phyloP scores from a whole-genome alignment of 2,113 vertebrate genomes.

The Prochilodus magdalenae region DNA sequence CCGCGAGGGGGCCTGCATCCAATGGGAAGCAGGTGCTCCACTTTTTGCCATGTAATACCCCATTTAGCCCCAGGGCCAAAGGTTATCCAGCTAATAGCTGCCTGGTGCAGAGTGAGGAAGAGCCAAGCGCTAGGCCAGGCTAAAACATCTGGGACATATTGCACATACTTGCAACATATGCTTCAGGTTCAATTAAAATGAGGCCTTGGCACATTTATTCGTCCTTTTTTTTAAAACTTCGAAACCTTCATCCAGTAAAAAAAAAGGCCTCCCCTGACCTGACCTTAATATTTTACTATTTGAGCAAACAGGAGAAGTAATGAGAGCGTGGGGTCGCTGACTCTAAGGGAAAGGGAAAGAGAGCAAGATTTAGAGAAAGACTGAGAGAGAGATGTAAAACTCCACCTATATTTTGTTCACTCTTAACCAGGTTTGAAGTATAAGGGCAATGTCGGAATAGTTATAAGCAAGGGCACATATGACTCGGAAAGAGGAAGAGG shows the following conservation, averaged over 20 bases:
- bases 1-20: slow-evolving; percentile 85
- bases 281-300: slow-evolving; percentile 80
- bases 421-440: slow-evolving; percentile 70
- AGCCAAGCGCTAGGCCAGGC: slow-evolving; percentile 76
- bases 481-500: slow-evolving; percentile 53
- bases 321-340: slow-evolving; percentile 73
- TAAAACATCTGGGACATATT: slow-evolving; percentile 94
- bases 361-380: not conserved
- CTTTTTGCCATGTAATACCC: slow-evolving; percentile 90
- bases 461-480: slow-evolving; percentile 53
- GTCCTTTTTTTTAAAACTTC: slow-evolving; percentile 84
- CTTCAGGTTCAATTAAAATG: slow-evolving; percentile 98
- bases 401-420: slow-evolving; percentile 72
- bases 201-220: slow-evolving; percentile 96
- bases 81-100: slow-evolving; percentile 97
- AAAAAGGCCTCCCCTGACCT: slow-evolving; percentile 82
- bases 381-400: slow-evolving; percentile 63
- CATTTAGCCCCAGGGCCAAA: slow-evolving; percentile 92
- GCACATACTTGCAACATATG: slow-evolving; percentile 92
- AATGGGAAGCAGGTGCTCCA: slow-evolving; percentile 96
- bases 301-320: slow-evolving; percentile 79
- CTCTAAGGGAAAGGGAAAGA: slow-evolving; percentile 37
- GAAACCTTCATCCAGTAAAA: slow-evolving; percentile 69
- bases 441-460: slow-evolving; percentile 53
- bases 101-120: slow-evolving; percentile 87